Evolutionary conservation across 2,113 vertebrate species (phyloP), one percentile per base, ranked within the genome.

Genomic region (Macquaria ambigua): DNA sequence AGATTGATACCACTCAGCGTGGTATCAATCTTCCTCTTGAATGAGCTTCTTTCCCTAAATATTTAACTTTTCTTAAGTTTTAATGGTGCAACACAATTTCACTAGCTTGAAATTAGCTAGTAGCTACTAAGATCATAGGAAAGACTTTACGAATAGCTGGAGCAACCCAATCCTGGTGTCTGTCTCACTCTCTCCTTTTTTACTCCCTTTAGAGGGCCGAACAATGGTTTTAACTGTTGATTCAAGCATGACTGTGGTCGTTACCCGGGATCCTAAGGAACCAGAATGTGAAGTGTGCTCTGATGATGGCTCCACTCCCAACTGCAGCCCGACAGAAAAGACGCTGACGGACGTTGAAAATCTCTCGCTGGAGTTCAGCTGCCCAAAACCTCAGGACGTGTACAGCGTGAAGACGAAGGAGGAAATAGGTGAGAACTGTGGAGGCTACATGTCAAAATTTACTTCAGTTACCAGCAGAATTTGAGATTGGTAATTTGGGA

Each of bases 391-490:
- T 21, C 88, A 95, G 56, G 85, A 96, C 0, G 16, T 91, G 59
- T 96, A 90, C 89, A 89, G 4, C 6, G 87, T 94, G 67, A 92
- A 94, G 86, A 94, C 97, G 28, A 84, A 90, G 53, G 97, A 91
- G 74, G 94, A 85, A 55, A 95, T 97, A 10, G 96, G 98, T 98
- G 68, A 93, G 90, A 56, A n/a, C 16, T 21, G 4, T 25, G 5
- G n/a, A n/a, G 5, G 16, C 16, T 9, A 11, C 5, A 3, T 72
- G 8, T 16, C 20, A 58, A 50, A 31, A 34, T 63, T 16, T 31
- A 39, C 6, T 28, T 25, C 0, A 43, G 1, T 61, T 20, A 6
- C 20, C 6, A 61, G 7, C 41, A 53, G 4, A n/a, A 43, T 64
- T 34, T 55, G 2, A 6, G 25, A 59, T 28, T 39, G 11, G 14